Evolutionary conservation across 2,888 invertebrate genomes (phyloP).

Genomic region (Cyaniris semiargus): DNA sequence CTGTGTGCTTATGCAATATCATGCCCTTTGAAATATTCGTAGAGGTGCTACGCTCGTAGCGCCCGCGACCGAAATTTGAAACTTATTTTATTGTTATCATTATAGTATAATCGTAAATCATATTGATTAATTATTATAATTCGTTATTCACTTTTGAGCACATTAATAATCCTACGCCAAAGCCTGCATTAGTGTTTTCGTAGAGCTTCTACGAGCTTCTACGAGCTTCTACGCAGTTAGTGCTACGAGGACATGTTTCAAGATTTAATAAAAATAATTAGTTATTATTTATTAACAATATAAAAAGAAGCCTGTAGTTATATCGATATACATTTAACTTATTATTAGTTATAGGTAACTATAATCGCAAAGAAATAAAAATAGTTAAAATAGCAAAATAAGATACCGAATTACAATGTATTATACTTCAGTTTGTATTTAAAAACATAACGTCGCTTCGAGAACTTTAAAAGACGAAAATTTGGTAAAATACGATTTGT

Average conservation of each 20-base stretch:
- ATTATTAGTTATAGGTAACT: too few relatives aligned
- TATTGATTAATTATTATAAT: too few relatives aligned
- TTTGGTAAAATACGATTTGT: conserved; percentile 34
- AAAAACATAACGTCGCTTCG: conserved; percentile 21
- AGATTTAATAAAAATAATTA: background rate
- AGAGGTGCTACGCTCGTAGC: background rate
- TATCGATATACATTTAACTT: too few relatives aligned
- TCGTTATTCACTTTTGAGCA: background rate
- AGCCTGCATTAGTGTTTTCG: background rate
- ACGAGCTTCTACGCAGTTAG: background rate
- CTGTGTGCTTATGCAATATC: background rate
- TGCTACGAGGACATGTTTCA: background rate
- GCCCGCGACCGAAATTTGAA: background rate
- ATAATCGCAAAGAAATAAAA: background rate
- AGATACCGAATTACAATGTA: background rate
- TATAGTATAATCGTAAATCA: too few relatives aligned
- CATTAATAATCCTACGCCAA: background rate
- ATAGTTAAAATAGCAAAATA: background rate
- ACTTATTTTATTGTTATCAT: background rate
- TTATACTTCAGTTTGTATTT: conserved; percentile 2
- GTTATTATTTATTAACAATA: too few relatives aligned
- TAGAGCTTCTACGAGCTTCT: background rate
- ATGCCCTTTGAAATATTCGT: background rate
- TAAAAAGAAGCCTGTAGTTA: too few relatives aligned
- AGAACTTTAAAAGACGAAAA: conserved; percentile 30